Percentiles rank a stretch among this genome's conserved stretches.
Conservation (phyloP, 2,888 invertebrate species). For the Archips crataeganus region DNA sequence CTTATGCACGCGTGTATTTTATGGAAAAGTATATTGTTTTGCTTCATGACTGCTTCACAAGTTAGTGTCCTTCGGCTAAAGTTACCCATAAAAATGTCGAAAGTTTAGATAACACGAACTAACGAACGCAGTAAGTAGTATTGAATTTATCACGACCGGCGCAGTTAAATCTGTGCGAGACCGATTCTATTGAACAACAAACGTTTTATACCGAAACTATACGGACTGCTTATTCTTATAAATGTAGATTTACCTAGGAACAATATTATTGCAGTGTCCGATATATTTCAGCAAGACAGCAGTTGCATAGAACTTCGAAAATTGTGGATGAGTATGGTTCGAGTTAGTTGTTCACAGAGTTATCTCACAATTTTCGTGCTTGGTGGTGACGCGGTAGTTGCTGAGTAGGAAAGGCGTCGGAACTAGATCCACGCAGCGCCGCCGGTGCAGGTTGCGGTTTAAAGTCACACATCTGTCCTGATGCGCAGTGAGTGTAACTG, state of each 20-base stretch:
- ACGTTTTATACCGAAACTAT: conserved; percentile 12
- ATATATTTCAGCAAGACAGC: conserved; percentile 13
- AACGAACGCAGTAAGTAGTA: not conserved
- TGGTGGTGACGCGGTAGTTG: conserved; percentile 69
- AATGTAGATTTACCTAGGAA: conserved; percentile 35
- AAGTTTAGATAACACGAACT: not conserved
- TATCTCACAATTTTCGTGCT: conserved; percentile 68
- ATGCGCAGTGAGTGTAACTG: conserved; percentile 57
- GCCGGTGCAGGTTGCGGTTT: conserved; percentile 58
- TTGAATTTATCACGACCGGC: not conserved
- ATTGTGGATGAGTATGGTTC: not conserved
- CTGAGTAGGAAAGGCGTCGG: conserved; percentile 83
- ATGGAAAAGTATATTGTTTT: not conserved
- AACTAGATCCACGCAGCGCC: conserved; percentile 74
- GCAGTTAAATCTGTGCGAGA: not conserved
- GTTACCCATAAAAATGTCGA: conserved; percentile 15
- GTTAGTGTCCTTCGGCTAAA: not conserved
- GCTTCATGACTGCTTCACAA: not conserved
- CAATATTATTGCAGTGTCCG: conserved; percentile 23
- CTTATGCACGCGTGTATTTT: not conserved
- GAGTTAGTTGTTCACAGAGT: conserved; percentile 57
- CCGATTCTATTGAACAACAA: conserved; percentile 8
- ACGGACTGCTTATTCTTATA: conserved; percentile 23
- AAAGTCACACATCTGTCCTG: conserved; percentile 62
- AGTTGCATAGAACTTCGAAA: not conserved